A percentile compares a stretch with the other conserved stretches of the same genome.
phyloP scores from a whole-genome alignment of 2,888 invertebrate genomes.

The Podotricha telesiphe region DNA sequence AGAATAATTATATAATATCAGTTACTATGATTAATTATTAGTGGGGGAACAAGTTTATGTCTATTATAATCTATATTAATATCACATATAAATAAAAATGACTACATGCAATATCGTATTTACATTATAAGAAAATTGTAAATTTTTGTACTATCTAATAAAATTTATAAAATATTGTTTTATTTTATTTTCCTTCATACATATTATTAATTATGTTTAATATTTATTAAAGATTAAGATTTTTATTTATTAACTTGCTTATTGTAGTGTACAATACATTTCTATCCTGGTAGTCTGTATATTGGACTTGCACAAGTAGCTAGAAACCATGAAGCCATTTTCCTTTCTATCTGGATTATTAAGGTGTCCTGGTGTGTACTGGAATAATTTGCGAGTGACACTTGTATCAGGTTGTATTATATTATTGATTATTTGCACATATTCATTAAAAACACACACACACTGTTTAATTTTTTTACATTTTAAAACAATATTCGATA shows the following conservation, averaged over 20 bases:
- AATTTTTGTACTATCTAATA: constrained; percentile 80
- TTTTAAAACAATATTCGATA: background rate
- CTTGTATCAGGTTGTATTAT: constrained; percentile 46
- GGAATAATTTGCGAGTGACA: constrained; percentile 41
- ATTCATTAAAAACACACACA: background rate
- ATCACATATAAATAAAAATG: constrained; percentile 48
- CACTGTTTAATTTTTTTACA: background rate
- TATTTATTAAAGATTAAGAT: background rate
- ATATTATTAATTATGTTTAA: background rate
- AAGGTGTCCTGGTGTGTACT: constrained; percentile 25
- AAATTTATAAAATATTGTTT: constrained; percentile 66
- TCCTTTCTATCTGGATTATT: constrained; percentile 27
- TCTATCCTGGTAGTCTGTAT: constrained; percentile 29
- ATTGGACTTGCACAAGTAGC: constrained; percentile 36
- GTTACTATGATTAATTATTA: constrained; percentile 26
- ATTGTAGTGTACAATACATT: constrained; percentile 18
- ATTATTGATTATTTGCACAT: constrained; percentile 28
- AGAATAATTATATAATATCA: constrained; percentile 36
- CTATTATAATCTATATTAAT: background rate
- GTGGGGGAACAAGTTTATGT: constrained; percentile 24
- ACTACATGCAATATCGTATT: constrained; percentile 51
- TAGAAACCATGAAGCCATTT: constrained; percentile 32
- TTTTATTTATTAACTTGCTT: constrained; percentile 6
- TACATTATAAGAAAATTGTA: constrained; percentile 69
- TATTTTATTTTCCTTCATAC: constrained; percentile 55